Conservation (phyloP, 2,797 vertebrate species). For the Enteromius anoplus region DNA sequence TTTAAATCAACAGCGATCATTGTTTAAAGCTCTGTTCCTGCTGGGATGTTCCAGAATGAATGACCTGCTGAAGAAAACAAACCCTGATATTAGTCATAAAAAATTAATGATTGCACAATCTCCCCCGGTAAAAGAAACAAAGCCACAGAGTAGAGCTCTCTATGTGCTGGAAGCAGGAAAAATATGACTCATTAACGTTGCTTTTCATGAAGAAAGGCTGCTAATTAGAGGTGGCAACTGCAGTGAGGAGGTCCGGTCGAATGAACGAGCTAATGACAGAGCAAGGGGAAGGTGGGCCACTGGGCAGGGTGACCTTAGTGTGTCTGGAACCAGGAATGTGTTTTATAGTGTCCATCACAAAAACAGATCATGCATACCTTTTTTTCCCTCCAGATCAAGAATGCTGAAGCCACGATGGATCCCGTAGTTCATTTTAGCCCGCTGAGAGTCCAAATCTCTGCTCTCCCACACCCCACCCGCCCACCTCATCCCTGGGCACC, state of each 20-base stretch:
- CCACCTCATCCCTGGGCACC: constrained; percentile 46
- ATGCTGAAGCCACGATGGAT: constrained; percentile 77
- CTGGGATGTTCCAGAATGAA: constrained; percentile 14
- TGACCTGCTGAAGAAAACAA: constrained; percentile 4
- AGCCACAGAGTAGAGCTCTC: constrained; percentile 4
- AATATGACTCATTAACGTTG: constrained; percentile 42
- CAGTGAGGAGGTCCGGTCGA: constrained; percentile 21
- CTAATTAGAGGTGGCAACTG: constrained; percentile 50
- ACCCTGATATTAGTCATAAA: constrained; percentile 30
- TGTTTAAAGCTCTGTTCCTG: neutral
- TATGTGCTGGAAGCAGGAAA: constrained; percentile 46
- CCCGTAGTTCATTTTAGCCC: constrained; percentile 64
- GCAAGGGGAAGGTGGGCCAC: neutral
- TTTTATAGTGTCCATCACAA: constrained; percentile 26
- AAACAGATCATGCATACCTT: neutral
- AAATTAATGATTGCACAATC: constrained; percentile 12
- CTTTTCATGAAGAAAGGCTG: constrained; percentile 46
- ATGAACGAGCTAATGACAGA: constrained; percentile 53
- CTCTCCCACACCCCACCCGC: constrained; percentile 59
- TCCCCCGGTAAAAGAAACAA: neutral
- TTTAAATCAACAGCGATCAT: neutral
- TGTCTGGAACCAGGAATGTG: constrained; percentile 27
- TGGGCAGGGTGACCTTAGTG: constrained; percentile 16
- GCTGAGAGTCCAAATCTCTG: constrained; percentile 58
- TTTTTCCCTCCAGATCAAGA: constrained; percentile 67